Evolutionary conservation across 2,888 invertebrate genomes (phyloP), one percentile per base, ranked within the genome.

Genomic region (Acleris literana): DNA sequence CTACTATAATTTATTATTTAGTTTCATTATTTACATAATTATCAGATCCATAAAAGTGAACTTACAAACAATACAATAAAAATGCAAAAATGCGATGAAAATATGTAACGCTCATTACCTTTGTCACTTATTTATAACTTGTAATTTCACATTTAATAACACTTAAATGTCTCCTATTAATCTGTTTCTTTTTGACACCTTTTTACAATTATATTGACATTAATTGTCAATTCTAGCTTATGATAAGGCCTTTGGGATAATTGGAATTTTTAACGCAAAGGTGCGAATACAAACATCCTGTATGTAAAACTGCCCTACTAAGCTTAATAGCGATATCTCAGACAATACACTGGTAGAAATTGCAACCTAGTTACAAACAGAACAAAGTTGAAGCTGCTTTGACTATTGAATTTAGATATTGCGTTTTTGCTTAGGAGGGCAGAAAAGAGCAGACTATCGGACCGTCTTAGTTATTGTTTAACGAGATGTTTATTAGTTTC

Each of bases 241-340:
- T 46, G 43, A 22, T 22, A 7, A n/a, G 16, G 55, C 43, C 22
- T 3, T 43, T 1, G 18, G 18, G 5, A 46, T 57, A 57, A 46
- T 57, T 56, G 44, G 56, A 56, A 56, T 44, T n/a, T 43, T 55
- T 20, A 20, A 57, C 25, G n/a, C 11, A 25, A 57, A 57, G 57
- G 57, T 57, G 57, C n/a, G 57, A 57, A 57, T 16, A 25, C 33
- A 17, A 54, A 39, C 43, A 16, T 22, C 16, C 39, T 13, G 4
- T 25, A 52, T 22, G 33, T 39, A 39, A 4, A n/a, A n/a, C n/a
- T n/a, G n/a, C n/a, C n/a, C n/a, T n/a, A n/a, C n/a, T n/a, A n/a
- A n/a, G n/a, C n/a, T n/a, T n/a, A n/a, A n/a, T n/a, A n/a, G n/a
- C n/a, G n/a, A n/a, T n/a, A n/a, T n/a, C n/a, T n/a, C n/a, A n/a